Evolutionary conservation across 2,113 vertebrate species (phyloP).

Genomic region (Nycticebus coucang): DNA sequence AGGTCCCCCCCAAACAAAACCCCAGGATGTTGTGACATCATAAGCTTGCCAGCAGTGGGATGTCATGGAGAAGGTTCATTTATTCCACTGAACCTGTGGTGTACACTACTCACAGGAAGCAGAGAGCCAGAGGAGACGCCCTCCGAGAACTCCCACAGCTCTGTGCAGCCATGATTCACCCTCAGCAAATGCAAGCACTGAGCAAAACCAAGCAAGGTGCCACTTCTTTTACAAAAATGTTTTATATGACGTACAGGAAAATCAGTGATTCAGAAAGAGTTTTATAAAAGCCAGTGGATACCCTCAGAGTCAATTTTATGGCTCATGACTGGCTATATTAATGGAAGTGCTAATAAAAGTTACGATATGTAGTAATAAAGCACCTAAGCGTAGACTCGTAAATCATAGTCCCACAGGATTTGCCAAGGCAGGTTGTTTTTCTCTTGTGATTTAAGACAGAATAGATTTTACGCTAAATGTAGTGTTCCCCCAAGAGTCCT

Average conservation of each 20-base stretch:
- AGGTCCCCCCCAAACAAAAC: not conserved
- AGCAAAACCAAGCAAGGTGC: not conserved
- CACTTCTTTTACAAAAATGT: constrained; percentile 40
- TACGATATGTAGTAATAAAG: constrained; percentile 68
- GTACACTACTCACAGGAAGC: not conserved
- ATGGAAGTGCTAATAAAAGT: constrained; percentile 70
- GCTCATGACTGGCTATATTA: constrained; percentile 64
- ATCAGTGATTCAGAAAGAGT: constrained; percentile 46
- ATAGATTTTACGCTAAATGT: constrained; percentile 28
- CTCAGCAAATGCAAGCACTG: not conserved
- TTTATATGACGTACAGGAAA: constrained; percentile 70
- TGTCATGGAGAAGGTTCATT: not conserved
- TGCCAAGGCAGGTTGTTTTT: constrained; percentile 23
- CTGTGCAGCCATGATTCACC: not conserved
- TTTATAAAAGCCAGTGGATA: constrained; percentile 54
- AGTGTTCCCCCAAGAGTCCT: constrained; percentile 46
- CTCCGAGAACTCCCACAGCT: not conserved
- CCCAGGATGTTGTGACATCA: not conserved
- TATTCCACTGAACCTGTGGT: not conserved
- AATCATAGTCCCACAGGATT: constrained; percentile 47
- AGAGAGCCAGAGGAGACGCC: not conserved
- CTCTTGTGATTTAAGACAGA: constrained; percentile 55
- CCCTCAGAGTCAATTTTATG: constrained; percentile 61
- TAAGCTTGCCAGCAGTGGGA: not conserved
- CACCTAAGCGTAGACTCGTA: constrained; percentile 1